A percentile compares a stretch with the other conserved stretches of the same genome.
These are phyloP conservation scores for Sebastes matsubarae DNA, from an alignment of 2,797 vertebrate species.

Conservation along the genomic window DNA sequence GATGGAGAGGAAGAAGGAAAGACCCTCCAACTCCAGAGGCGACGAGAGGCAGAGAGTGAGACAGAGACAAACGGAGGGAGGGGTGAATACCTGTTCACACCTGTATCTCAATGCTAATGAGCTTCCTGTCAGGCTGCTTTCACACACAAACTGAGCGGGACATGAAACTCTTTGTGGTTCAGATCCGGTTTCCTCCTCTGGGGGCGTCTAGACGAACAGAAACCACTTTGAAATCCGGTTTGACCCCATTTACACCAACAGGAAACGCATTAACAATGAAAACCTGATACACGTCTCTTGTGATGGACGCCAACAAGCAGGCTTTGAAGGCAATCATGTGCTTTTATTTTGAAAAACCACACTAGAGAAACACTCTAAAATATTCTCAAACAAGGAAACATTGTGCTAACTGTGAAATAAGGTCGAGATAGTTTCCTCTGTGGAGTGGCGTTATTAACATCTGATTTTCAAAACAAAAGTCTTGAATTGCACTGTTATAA, in stretches of 20 bases:
- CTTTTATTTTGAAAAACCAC: neutral
- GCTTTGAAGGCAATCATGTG: neutral
- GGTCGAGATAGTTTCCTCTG: neutral
- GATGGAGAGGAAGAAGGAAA: neutral
- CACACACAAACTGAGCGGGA: slow-evolving; percentile 18
- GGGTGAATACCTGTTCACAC: slow-evolving; percentile 12
- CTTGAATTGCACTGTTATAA: neutral
- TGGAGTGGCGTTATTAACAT: neutral
- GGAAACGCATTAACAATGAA: neutral
- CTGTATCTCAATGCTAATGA: slow-evolving; percentile 39
- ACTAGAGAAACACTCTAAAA: neutral
- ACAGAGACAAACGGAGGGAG: neutral
- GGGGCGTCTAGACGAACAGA: slow-evolving; percentile 49
- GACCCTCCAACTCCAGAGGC: neutral
- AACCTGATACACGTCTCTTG: neutral
- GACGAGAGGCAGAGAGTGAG: too few species aligned
- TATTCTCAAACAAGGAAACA: neutral
- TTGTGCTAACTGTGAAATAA: neutral
- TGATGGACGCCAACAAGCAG: neutral
- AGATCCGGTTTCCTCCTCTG: slow-evolving; percentile 33
- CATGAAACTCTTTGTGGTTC: slow-evolving; percentile 48
- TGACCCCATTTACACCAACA: slow-evolving; percentile 11
- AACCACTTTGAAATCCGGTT: slow-evolving; percentile 56
- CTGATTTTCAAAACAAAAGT: neutral
- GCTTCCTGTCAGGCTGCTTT: slow-evolving; percentile 55